A percentile compares a stretch with the other conserved stretches of the same genome.
phyloP scores from a whole-genome alignment of 53 echinoderm and acorn worm genomes.

The Paracentrotus lividus region DNA sequence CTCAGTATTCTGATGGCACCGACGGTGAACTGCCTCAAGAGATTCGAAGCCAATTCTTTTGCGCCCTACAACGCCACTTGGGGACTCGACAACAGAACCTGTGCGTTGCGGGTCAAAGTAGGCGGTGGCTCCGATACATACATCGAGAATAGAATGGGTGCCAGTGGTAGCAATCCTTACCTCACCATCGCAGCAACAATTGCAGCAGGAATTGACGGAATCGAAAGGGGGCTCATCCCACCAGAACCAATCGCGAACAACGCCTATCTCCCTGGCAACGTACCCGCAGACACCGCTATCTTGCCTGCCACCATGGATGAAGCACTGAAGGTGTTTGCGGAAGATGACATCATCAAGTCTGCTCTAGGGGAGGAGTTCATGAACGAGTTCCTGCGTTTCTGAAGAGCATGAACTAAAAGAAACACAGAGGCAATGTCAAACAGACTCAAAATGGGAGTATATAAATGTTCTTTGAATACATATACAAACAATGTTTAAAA shows the following conservation, averaged over 20 bases:
- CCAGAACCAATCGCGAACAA: slow-evolving; percentile 57
- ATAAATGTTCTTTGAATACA: slow-evolving; percentile 76
- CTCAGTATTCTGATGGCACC: slow-evolving; percentile 74
- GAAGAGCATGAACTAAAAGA: slow-evolving; percentile 68
- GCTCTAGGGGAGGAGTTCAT: slow-evolving; percentile 71
- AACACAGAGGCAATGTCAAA: slow-evolving; percentile 47
- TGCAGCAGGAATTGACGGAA: slow-evolving; percentile 77
- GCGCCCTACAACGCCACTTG: slow-evolving; percentile 74
- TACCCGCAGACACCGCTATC: slow-evolving; percentile 50
- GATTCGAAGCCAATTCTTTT: slow-evolving; percentile 69
- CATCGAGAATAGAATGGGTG: slow-evolving; percentile 79
- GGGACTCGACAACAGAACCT: slow-evolving; percentile 77
- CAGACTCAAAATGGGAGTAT: slow-evolving; percentile 73
- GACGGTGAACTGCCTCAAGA: slow-evolving; percentile 75
- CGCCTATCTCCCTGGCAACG: slow-evolving; percentile 56
- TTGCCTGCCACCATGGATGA: slow-evolving; percentile 70
- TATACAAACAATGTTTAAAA: too few relatives aligned
- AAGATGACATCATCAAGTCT: slow-evolving; percentile 67
- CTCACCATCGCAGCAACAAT: slow-evolving; percentile 73
- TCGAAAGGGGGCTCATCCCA: slow-evolving; percentile 66
- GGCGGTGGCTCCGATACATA: slow-evolving; percentile 68
- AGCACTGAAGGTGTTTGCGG: slow-evolving; percentile 50
- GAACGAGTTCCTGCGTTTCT: slow-evolving; percentile 60
- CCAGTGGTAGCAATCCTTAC: slow-evolving; percentile 76
- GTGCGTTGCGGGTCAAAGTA: slow-evolving; percentile 73